A percentile compares a stretch with the other conserved stretches of the same genome.
phyloP scores from a whole-genome alignment of 2,888 invertebrate genomes.

The Smittia aterrima region DNA sequence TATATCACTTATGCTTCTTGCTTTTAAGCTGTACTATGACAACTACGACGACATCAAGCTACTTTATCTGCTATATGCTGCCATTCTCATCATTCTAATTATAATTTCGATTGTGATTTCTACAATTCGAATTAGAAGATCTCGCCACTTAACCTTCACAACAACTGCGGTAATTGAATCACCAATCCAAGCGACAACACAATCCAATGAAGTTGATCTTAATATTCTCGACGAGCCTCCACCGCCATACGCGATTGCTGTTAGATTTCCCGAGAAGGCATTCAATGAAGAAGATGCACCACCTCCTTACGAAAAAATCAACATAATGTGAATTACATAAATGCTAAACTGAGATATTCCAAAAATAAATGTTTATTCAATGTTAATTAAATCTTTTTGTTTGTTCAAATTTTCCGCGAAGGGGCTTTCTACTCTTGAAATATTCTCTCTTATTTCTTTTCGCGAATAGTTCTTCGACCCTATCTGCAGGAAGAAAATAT shows the following conservation, averaged over 20 bases:
- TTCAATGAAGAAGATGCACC: background rate
- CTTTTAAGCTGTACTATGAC: slow-evolving; percentile 3
- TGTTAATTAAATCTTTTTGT: background rate
- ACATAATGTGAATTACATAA: background rate
- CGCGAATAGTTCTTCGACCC: no score
- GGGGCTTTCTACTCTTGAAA: no score
- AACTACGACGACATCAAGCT: background rate
- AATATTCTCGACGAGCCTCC: background rate
- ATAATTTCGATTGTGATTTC: background rate
- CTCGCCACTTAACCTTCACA: background rate
- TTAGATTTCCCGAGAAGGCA: background rate
- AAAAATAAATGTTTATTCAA: slow-evolving; percentile 1
- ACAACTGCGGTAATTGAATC: background rate
- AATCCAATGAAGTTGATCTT: background rate
- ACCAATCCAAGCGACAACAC: background rate
- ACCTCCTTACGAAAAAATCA: slow-evolving; percentile 1
- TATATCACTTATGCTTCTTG: background rate
- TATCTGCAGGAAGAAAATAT: no score
- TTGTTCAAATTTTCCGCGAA: background rate
- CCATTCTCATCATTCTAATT: background rate
- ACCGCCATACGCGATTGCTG: background rate
- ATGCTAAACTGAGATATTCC: background rate
- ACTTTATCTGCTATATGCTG: background rate
- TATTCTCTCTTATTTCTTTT: no score
- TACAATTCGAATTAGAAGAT: background rate